Evolutionary conservation across 1,140 invertebrate species (phyloP).

Genomic region (Drosophila mojavensis): DNA sequence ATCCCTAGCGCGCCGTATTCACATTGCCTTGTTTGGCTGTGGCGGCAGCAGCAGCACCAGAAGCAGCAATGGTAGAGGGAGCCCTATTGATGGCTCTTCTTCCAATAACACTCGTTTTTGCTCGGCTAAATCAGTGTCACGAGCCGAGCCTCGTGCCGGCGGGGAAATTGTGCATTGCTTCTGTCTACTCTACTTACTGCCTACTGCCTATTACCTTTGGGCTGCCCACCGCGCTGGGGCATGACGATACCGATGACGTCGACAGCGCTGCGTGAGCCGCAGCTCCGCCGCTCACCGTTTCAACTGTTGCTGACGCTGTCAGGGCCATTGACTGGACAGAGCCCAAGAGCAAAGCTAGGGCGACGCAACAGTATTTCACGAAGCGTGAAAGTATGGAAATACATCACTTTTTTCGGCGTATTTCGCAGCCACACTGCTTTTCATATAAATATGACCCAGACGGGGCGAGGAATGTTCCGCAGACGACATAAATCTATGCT

Average conservation of each 20-base stretch:
- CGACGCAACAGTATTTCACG: conserved; percentile 44
- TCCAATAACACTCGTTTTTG: conserved; percentile 34
- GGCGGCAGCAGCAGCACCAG: background rate
- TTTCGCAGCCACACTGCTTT: conserved; percentile 27
- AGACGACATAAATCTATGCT: conserved; percentile 72
- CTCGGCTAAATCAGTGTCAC: conserved; percentile 69
- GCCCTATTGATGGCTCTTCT: conserved; percentile 16
- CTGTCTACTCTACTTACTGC: conserved; percentile 4
- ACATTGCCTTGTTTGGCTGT: conserved; percentile 5
- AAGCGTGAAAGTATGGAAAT: conserved; percentile 77
- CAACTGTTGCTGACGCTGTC: conserved; percentile 65
- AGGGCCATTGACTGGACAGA: conserved; percentile 69
- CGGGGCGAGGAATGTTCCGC: conserved; percentile 28
- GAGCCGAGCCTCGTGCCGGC: conserved; percentile 68
- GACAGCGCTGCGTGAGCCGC: conserved; percentile 31
- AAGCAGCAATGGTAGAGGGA: background rate
- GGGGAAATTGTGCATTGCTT: conserved; percentile 44
- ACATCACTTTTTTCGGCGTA: conserved; percentile 62
- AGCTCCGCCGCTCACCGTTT: conserved; percentile 54
- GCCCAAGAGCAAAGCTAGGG: conserved; percentile 40
- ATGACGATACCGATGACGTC: conserved; percentile 62
- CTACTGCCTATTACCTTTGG: conserved; percentile 11
- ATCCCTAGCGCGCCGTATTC: conserved; percentile 32
- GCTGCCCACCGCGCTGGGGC: conserved; percentile 53
- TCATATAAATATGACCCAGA: conserved; percentile 4